phyloP scores from a whole-genome alignment of 1,140 invertebrate genomes.

The Saccostrea echinata region DNA sequence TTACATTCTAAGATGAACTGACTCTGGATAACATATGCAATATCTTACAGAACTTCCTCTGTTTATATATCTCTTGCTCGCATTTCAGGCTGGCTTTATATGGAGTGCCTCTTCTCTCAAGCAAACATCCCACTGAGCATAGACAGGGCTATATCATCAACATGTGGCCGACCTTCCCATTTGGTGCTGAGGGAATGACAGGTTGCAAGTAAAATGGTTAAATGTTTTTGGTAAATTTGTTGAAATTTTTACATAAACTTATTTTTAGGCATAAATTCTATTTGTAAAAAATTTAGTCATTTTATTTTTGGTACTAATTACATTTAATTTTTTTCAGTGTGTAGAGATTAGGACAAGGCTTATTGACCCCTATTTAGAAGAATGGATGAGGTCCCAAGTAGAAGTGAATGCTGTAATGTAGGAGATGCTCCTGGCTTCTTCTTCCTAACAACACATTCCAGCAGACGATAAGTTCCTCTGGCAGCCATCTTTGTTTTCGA shows the following conservation, averaged over 20 bases:
- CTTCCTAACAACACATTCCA: slow-evolving; percentile 51
- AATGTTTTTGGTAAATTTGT: not conserved
- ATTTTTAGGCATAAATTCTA: not conserved
- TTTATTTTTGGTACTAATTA: not conserved
- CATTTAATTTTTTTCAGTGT: not conserved
- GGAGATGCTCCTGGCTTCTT: slow-evolving; percentile 41
- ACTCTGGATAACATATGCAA: not conserved
- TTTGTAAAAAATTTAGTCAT: not conserved
- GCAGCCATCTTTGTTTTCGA: slow-evolving; percentile 55
- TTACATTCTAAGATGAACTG: not conserved
- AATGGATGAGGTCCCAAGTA: slow-evolving; percentile 29
- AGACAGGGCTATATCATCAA: slow-evolving; percentile 15
- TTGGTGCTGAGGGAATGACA: not conserved
- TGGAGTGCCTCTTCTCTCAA: slow-evolving; percentile 4
- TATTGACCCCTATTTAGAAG: not conserved
- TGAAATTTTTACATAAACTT: not conserved
- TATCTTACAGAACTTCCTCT: not conserved
- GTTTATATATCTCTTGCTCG: slow-evolving; percentile 39
- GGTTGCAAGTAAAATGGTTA: not conserved
- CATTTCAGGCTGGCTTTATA: slow-evolving; percentile 46
- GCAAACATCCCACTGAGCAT: slow-evolving; percentile 23
- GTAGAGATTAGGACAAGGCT: not conserved
- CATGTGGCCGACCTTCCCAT: not conserved
- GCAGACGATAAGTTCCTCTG: slow-evolving; percentile 45
- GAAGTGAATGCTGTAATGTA: slow-evolving; percentile 39